Evolutionary conservation across 2,888 invertebrate species (phyloP), one percentile per base, ranked within the genome.

Genomic region (Lasioglossum lativentre): DNA sequence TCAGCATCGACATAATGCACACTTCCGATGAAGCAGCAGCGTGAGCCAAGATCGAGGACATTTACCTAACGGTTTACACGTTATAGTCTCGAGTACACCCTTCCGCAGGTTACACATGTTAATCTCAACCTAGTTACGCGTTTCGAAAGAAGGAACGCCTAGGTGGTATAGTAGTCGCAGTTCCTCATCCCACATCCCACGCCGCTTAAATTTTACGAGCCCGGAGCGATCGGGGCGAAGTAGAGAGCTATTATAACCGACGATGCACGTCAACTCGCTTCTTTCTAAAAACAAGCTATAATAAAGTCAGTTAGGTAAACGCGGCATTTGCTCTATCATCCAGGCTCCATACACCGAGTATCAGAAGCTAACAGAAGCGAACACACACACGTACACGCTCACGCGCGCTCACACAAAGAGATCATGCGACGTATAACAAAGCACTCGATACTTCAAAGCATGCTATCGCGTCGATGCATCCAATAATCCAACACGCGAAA

Each of bases 181-280:
- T 52, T 23, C 52, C 52, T 63, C 27, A 6, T 63, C 16, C 59
- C 59, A 14, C 14, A 0, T 6, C 34, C 34, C 2, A 1, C 16
- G 16, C 16, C 59, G 59, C 27, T 63, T 16, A 59, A 59, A 59
- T 59, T 59, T 59, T 27, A 59, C 27, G 59, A 63, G 27, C 27
- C 14, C 30, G 27, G 59, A 63, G 27, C 27, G 27, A 16, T 63
- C 30, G 59, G 27, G 5, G 14, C 59, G 59, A 63, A 63, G 59
- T 63, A 63, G 59, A 63, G 27, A 63, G 59, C 59, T 63, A 63
- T 63, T 63, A 63, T 63, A 63, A 63, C 59, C n/a, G 59, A 63
- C 59, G 59, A 27, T 63, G 27, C 59, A 63, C 59, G 59, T 27
- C 30, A 63, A 63, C 30, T 63, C 63, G 27, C 16, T 63, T 63